Evolutionary conservation across 2,113 vertebrate species (phyloP).

Genomic region (Lynx canadensis): DNA sequence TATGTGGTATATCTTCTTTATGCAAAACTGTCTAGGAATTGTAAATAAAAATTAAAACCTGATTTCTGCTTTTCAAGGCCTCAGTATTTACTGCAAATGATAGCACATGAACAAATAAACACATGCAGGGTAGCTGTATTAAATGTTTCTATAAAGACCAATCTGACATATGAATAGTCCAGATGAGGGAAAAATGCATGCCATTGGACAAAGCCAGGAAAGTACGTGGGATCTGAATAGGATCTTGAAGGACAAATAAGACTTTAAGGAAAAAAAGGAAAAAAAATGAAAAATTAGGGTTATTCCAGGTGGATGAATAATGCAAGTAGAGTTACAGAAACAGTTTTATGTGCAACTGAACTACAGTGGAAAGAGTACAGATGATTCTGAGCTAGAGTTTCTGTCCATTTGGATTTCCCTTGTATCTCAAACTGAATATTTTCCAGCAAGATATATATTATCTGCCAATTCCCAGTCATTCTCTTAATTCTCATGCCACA

Average conservation of each 20-base stretch:
- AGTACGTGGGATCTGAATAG: not conserved
- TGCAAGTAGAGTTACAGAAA: not conserved
- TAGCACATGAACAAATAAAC: not conserved
- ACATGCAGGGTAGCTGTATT: not conserved
- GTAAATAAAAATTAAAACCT: not conserved
- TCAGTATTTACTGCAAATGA: not conserved
- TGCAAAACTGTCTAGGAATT: not conserved
- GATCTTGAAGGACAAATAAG: not conserved
- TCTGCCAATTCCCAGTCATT: not conserved
- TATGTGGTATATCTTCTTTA: not conserved
- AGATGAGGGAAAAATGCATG: not conserved
- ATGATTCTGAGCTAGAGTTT: not conserved
- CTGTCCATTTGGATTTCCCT: not conserved
- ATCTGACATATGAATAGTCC: not conserved
- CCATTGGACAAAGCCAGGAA: rapidly evolving
- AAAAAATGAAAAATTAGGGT: not conserved
- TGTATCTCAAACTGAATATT: not conserved
- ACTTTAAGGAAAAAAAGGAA: not conserved
- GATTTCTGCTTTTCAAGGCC: not conserved
- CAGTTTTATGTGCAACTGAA: not conserved
- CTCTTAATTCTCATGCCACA: not conserved
- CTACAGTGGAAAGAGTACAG: not conserved
- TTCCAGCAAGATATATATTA: not conserved
- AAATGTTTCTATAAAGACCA: not conserved
- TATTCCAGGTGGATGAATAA: not conserved